These are phyloP conservation scores for Pseudolaguvia tuberculata DNA, from an alignment of 2,113 vertebrate genomes.

Conservation along the genomic window DNA sequence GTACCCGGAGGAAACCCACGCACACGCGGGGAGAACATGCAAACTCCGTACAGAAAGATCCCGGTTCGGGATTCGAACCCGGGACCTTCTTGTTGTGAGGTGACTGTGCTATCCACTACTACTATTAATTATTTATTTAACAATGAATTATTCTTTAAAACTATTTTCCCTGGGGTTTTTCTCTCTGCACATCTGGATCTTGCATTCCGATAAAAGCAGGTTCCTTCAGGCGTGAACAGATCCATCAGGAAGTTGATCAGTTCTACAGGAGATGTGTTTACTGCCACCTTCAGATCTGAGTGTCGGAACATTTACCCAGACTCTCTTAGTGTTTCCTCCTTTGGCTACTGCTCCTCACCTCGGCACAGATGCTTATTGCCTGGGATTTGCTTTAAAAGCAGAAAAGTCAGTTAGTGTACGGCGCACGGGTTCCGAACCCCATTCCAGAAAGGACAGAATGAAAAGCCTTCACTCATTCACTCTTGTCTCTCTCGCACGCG, in stretches of 20 bases:
- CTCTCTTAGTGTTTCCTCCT: background rate
- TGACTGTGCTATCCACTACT: too few species aligned
- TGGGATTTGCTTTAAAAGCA: slow-evolving; percentile 4
- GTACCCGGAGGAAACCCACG: too few species aligned
- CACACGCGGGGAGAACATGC: too few species aligned
- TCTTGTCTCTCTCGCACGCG: background rate
- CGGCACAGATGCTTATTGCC: background rate
- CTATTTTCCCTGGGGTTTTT: background rate
- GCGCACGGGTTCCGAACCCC: background rate
- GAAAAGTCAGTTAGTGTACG: background rate
- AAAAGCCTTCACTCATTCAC: too few species aligned
- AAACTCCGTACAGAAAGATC: too few species aligned
- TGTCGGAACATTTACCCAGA: background rate
- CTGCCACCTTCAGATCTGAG: background rate
- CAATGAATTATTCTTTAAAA: too few species aligned
- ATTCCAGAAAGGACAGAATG: background rate
- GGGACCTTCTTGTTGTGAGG: too few species aligned
- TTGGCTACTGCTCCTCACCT: background rate
- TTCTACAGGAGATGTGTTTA: background rate
- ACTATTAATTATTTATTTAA: too few species aligned
- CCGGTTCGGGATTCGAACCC: too few species aligned
- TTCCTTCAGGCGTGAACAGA: background rate
- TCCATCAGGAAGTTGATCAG: slow-evolving; percentile 1
- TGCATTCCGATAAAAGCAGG: background rate
- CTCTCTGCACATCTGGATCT: background rate